Conservation (phyloP, 2,888 invertebrate genomes). For the Mayetiola destructor region DNA sequence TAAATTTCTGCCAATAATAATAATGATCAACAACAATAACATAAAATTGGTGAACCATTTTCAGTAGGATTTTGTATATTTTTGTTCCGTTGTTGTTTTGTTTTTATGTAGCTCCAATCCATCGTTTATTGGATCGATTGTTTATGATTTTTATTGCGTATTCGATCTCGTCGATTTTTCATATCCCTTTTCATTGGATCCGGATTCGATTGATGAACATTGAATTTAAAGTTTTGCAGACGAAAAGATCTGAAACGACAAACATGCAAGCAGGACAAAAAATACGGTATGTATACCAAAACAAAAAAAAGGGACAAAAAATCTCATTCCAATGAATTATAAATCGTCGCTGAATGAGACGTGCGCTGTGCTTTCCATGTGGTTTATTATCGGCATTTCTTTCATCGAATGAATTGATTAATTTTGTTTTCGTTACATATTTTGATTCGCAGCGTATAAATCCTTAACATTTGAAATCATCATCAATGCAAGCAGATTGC, state of each 20-base stretch:
- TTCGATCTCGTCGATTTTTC: no score
- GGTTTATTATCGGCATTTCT: conserved; percentile 2
- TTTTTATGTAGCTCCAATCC: neutral
- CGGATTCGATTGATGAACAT: no score
- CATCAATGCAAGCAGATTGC: no score
- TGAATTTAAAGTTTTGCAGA: no score
- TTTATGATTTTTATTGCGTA: no score
- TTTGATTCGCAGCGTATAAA: no score
- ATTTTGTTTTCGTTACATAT: conserved; percentile 3
- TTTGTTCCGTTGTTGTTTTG: neutral
- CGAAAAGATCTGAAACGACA: no score
- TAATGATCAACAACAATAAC: conserved; percentile 1
- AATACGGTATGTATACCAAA: neutral
- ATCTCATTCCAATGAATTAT: neutral
- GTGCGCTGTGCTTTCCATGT: neutral
- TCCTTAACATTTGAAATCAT: no score
- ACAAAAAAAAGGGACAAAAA: neutral
- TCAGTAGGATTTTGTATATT: conserved; percentile 5
- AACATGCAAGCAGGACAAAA: neutral
- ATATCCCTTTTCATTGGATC: no score
- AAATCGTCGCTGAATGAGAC: neutral
- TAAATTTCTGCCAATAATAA: no score
- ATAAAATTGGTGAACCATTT: conserved; percentile 2
- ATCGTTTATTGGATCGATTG: no score
- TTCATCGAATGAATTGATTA: conserved; percentile 11